Base-by-base conservation (phyloP, 1,140 invertebrate species). In the Sesamia nonagrioides region DNA sequence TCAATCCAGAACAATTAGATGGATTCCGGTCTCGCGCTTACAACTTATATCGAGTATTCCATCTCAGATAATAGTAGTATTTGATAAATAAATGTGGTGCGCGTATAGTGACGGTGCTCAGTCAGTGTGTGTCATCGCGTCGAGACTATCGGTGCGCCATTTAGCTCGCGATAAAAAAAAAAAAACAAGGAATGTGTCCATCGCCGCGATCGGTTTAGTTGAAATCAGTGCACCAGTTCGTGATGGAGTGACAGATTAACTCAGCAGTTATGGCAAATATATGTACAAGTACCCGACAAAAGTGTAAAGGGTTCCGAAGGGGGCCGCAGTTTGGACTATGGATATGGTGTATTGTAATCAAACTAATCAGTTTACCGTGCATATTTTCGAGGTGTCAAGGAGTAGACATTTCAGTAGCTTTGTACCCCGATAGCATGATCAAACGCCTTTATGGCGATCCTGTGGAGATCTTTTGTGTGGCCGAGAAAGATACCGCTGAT, bases 51-150 rank as follows among this genome's bases (percentile, higher is more conserved):
- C 77, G 83, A 81, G 73, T 63, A 74, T 50, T 78, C 17, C 50
- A 58, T 76, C 74, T 73, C 63, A 73, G 63, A 78, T 77, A 85
- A 69, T 54, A 82, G 74, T 84, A 71, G 74, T 37, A 13, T 78
- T 82, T 71, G 81, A 81, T 87, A 87, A 87, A 87, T 88, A 85
- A 85, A 88, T 86, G 86, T 89, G 42, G 77, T 69, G 42, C 50
- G 79, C 75, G 85, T 83, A 76, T 58, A 83, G 78, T 82, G 82
- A 75, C 85, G 69, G 82, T 86, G 78, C 84, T 83, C 86, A 88
- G 85, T 91, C 87, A 83, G 86, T 84, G 84, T 86, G 86, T 90
- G 89, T 90, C 91, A 91, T 86, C 87, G 89, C 86, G 90, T 88
- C 78, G 86, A 79, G 82, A 84, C 79, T 77, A 84, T 68, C 82